Evolutionary conservation across 2,113 vertebrate species (phyloP).

Genomic region (Zosterops japonicus): DNA sequence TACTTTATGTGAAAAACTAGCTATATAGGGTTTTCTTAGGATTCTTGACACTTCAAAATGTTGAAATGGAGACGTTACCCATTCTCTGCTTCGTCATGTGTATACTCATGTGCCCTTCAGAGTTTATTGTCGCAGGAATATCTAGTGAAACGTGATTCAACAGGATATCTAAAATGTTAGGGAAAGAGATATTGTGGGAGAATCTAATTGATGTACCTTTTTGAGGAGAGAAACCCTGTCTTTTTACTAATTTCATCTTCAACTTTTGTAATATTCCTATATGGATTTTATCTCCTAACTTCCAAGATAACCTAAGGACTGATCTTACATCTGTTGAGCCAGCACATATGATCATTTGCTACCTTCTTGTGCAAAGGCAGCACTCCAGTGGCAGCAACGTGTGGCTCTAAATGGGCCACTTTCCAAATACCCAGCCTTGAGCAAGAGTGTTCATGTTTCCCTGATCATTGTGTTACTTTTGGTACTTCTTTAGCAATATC

Average conservation of each 20-base stretch:
- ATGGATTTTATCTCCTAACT: not conserved
- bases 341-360: fast-evolving
- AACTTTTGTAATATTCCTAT: not conserved
- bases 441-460: not conserved
- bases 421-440: not conserved
- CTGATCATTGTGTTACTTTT: not conserved
- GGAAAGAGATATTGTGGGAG: not conserved
- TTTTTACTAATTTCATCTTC: not conserved
- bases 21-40: not conserved
- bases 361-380: not conserved
- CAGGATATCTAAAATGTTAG: not conserved
- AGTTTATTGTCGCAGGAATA: not conserved
- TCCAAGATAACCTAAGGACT: not conserved
- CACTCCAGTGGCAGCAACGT: not conserved
- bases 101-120: not conserved
- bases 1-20: not conserved
- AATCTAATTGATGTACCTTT: not conserved
- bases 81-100: not conserved
- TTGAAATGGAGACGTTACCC: not conserved
- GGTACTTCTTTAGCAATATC: not conserved
- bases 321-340: not conserved
- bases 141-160: not conserved
- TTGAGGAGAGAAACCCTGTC: not conserved
- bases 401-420: fast-evolving
- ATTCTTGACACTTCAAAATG: not conserved